phyloP scores from a whole-genome alignment of 2,888 invertebrate genomes.

The Cerastis leucographa region DNA sequence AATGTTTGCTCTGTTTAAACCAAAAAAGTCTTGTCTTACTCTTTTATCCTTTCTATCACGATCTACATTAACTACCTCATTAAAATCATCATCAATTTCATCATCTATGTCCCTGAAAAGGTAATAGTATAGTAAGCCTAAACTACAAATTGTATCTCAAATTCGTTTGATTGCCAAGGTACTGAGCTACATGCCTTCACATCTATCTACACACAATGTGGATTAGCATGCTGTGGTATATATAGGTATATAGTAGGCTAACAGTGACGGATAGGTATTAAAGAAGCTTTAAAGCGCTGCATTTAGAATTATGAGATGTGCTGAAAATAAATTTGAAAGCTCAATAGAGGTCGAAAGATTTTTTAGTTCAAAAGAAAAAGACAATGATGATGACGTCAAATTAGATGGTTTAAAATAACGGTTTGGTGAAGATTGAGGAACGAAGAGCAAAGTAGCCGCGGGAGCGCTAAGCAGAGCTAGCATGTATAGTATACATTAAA shows the following conservation, averaged over 20 bases:
- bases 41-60: fast-evolving
- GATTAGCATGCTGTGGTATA: constrained; percentile 27
- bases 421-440: not conserved
- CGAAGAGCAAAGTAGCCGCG: not conserved
- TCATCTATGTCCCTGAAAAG: not conserved
- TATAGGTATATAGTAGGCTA: constrained; percentile 15
- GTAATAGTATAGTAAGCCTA: not conserved
- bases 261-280: constrained; percentile 34
- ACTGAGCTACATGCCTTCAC: constrained; percentile 6
- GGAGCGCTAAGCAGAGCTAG: not conserved
- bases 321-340: constrained; percentile 11
- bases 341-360: not conserved
- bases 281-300: constrained; percentile 8
- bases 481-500: not conserved
- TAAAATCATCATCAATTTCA: not conserved
- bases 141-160: constrained; percentile 19
- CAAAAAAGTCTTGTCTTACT: not conserved
- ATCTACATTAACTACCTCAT: not conserved
- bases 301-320: constrained; percentile 19
- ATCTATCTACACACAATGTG: constrained; percentile 36
- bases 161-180: constrained; percentile 53
- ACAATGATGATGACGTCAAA: too few relatives aligned
- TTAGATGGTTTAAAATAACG: not conserved
- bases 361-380: not conserved
- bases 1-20: not conserved